phyloP scores from a whole-genome alignment of 53 echinoderm and acorn worm genomes.

The Holothuria leucospilota region DNA sequence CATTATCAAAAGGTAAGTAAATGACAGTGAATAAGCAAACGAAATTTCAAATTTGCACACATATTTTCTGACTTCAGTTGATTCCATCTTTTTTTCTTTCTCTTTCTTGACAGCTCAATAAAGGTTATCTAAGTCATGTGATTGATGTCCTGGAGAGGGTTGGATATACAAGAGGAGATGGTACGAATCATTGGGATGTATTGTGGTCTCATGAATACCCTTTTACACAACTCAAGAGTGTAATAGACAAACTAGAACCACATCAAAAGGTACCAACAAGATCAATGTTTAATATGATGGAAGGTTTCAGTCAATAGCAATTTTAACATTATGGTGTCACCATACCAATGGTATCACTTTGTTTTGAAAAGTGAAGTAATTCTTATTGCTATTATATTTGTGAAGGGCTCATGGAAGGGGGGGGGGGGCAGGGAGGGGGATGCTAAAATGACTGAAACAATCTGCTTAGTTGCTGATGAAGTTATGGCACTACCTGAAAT shows the following conservation, averaged over 20 bases:
- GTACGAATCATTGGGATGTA: slow-evolving; percentile 84
- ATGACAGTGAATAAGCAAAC: too few species aligned
- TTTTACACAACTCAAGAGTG: slow-evolving; percentile 72
- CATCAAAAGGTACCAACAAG: slow-evolving; percentile 79
- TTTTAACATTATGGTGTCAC: background rate
- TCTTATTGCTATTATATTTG: too few species aligned
- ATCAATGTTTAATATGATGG: too few species aligned
- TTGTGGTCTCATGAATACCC: slow-evolving; percentile 98
- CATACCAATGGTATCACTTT: background rate
- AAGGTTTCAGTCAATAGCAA: background rate
- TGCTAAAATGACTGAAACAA: too few species aligned
- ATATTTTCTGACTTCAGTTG: too few species aligned
- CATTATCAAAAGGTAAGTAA: too few species aligned
- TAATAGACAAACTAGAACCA: slow-evolving; percentile 71
- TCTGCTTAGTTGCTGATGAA: too few species aligned
- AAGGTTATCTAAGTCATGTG: slow-evolving; percentile 86
- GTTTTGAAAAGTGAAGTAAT: too few species aligned
- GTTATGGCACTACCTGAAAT: too few species aligned
- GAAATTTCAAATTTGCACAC: too few species aligned
- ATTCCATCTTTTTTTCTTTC: background rate
- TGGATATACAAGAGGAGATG: slow-evolving; percentile 81
- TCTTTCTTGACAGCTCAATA: slow-evolving; percentile 64
- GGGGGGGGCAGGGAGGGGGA: too few species aligned
- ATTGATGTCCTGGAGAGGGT: slow-evolving; percentile 83
- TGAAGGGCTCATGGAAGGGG: too few species aligned